Percentiles rank a stretch among this genome's conserved stretches.
Conservation (phyloP, 2,113 vertebrate species). For the Lampris megalopsis region DNA sequence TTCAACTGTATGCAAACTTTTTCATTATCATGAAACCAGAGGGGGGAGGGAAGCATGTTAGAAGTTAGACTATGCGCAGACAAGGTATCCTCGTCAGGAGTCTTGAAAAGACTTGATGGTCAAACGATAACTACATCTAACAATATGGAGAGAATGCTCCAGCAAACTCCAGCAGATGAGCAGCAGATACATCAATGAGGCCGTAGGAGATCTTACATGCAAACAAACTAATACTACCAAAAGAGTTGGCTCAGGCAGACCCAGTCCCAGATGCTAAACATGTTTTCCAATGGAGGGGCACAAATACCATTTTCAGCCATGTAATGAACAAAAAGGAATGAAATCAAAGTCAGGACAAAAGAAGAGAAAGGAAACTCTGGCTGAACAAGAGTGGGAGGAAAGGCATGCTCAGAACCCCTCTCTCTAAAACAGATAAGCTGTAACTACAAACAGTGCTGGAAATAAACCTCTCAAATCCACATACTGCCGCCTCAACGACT, state of each 20-base stretch:
- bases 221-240: constrained; percentile 63
- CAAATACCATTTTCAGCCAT: constrained; percentile 63
- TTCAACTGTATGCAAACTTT: not conserved
- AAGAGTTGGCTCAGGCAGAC: constrained; percentile 41
- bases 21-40: constrained; percentile 6
- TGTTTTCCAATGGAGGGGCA: constrained; percentile 68
- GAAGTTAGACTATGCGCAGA: constrained; percentile 43
- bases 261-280: constrained; percentile 66
- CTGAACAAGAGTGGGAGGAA: constrained; percentile 48
- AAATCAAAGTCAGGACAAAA: constrained; percentile 49
- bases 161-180: constrained; percentile 38
- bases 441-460: constrained; percentile 18
- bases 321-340: constrained; percentile 43
- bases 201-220: constrained; percentile 53
- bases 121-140: constrained; percentile 18
- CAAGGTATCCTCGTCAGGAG: constrained; percentile 50
- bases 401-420: constrained; percentile 28
- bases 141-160: constrained; percentile 42
- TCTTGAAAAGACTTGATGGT: constrained; percentile 15
- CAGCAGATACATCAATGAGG: constrained; percentile 49
- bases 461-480: constrained; percentile 19
- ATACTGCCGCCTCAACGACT: not conserved
- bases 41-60: constrained; percentile 17
- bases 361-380: constrained; percentile 37
- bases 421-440: constrained; percentile 39